Conservation (phyloP, 2,113 vertebrate genomes). For the Ellobius talpinus region DNA sequence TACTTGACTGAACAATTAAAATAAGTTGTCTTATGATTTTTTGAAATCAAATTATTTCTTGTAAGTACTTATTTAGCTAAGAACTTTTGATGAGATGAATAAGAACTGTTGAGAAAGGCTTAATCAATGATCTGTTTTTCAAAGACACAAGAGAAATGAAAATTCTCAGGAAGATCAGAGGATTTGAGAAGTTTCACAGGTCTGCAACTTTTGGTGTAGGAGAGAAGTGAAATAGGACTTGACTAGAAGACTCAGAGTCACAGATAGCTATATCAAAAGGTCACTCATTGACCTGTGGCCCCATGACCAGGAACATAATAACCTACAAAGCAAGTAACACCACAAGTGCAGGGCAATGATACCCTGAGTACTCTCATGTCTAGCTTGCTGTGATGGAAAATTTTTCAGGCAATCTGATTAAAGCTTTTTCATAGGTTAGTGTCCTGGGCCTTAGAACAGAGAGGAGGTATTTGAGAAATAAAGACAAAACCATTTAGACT, state of each 20-base stretch:
- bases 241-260: not conserved
- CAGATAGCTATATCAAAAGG: not conserved
- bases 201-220: not conserved
- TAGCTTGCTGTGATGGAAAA: not conserved
- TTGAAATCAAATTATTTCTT: not conserved
- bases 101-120: not conserved
- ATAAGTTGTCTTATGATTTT: not conserved
- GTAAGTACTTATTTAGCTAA: not conserved
- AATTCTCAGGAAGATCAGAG: not conserved
- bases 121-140: not conserved
- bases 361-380: not conserved
- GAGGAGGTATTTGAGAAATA: not conserved
- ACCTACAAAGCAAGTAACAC: not conserved
- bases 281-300: not conserved
- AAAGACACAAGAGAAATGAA: not conserved
- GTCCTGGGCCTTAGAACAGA: not conserved
- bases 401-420: not conserved
- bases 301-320: not conserved
- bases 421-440: not conserved
- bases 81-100: not conserved
- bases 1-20: not conserved
- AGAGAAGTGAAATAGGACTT: not conserved
- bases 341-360: not conserved
- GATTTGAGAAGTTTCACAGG: not conserved
- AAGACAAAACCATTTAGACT: not conserved